Evolutionary conservation across 2,113 vertebrate species (phyloP), one percentile per base, ranked within the genome.

Genomic region (Microtus ochrogaster): DNA sequence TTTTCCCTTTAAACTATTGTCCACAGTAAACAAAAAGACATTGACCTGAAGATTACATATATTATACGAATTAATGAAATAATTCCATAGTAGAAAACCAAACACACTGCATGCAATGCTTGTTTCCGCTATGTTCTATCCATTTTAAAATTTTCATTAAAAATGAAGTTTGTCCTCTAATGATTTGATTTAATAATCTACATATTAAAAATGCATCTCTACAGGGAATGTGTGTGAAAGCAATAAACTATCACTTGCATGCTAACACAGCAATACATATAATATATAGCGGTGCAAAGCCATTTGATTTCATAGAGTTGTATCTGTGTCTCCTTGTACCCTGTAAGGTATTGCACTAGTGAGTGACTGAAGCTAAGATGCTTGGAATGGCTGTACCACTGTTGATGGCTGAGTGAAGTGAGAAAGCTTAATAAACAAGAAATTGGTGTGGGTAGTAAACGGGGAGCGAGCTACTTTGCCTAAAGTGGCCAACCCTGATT

Each of bases 111-210:
- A 1, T 65, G 12, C 4, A 55, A 30, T 68, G 33, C 52, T 90
- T 47, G 66, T 81, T 68, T 92, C 52, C 39, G 44, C 74, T 90
- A n/a, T 74, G 39, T 76, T 70, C 19, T 61, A 3, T 76, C 90
- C 14, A 52, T 52, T 47, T 36, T 44, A 41, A 70, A 73, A 73
- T 21, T 89, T 89, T 92, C 65, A 61, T 81, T 76, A 66, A 83
- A 82, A 61, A 39, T 70, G 9, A n/a, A 77, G 21, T 21, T 77
- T 83, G 33, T 8, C 3, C 16, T 26, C 28, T 24, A 66, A 13
- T 41, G 68, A 93, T 65, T 91, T 83, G 21, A 61, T 88, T 70
- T 91, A 72, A 76, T 36, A 77, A 72, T 77, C 90, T 47, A 84
- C 33, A 74, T 3, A 39, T 10, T 36, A 74, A 88, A 87, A 92